phyloP scores from a whole-genome alignment of 1,140 invertebrate species.

The Scaptomyza graminum region DNA sequence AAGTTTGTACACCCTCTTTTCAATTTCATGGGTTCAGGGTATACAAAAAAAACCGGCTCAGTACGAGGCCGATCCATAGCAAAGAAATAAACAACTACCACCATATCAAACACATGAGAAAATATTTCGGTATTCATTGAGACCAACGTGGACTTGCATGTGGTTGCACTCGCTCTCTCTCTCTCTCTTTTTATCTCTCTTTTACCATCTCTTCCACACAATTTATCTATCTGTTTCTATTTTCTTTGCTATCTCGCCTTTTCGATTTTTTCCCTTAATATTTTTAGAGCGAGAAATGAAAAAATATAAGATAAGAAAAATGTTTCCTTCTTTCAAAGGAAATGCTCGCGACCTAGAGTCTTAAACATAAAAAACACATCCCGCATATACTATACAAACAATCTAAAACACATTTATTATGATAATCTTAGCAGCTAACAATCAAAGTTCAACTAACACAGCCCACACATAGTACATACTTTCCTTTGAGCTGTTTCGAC shows the following conservation, averaged over 20 bases:
- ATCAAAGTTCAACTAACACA: slow-evolving; percentile 61
- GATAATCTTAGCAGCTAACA: slow-evolving; percentile 35
- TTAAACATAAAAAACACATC: background rate
- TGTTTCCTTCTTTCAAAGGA: background rate
- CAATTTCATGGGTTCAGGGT: too few species aligned
- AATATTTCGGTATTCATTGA: background rate
- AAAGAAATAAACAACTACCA: background rate
- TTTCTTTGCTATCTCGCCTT: background rate
- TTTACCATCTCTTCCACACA: background rate
- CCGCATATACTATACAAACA: slow-evolving; percentile 3
- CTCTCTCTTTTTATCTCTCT: background rate
- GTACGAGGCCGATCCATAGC: background rate
- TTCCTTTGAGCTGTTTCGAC: background rate
- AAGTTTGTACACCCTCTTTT: too few species aligned
- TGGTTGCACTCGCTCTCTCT: background rate
- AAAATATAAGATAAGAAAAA: background rate
- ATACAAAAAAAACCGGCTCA: slow-evolving; percentile 1
- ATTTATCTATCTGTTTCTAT: background rate
- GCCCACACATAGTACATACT: slow-evolving; percentile 14
- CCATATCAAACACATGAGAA: background rate
- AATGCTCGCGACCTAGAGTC: too few species aligned
- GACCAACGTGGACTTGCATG: slow-evolving; percentile 7
- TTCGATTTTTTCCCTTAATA: background rate
- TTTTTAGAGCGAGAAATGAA: background rate
- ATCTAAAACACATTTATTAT: slow-evolving; percentile 50